These are phyloP conservation scores for Atherinosoma microstoma DNA, from an alignment of 2,797 vertebrate genomes.

Conservation along the genomic window DNA sequence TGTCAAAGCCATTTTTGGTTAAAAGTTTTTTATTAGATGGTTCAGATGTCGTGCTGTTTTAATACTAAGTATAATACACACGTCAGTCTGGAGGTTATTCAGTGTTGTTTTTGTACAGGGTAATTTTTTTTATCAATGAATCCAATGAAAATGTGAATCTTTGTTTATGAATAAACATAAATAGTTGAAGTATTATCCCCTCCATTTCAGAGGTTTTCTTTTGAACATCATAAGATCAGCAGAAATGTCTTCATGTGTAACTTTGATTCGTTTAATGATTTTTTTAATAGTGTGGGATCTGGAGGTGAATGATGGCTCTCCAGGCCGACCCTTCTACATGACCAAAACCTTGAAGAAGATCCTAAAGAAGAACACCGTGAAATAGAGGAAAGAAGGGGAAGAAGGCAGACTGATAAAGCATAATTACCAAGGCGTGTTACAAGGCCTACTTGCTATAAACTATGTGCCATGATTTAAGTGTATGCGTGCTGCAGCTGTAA, in stretches of 20 bases:
- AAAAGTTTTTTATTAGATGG: slow-evolving; percentile 78
- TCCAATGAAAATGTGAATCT: slow-evolving; percentile 75
- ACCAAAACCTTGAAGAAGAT: slow-evolving; percentile 72
- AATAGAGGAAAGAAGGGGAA: slow-evolving; percentile 23
- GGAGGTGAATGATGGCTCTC: slow-evolving; percentile 83
- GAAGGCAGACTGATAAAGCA: slow-evolving; percentile 1
- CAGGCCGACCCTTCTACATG: slow-evolving; percentile 78
- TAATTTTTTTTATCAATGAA: slow-evolving; percentile 73
- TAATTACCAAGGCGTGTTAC: slow-evolving; percentile 20
- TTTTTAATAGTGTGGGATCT: slow-evolving; percentile 81
- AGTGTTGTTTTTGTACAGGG: slow-evolving; percentile 83
- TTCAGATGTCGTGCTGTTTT: slow-evolving; percentile 81
- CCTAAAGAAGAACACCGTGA: slow-evolving; percentile 66
- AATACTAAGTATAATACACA: slow-evolving; percentile 78
- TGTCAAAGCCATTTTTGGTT: slow-evolving; percentile 88
- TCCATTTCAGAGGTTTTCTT: slow-evolving; percentile 35
- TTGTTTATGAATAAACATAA: slow-evolving; percentile 83
- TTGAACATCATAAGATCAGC: neutral
- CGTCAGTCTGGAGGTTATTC: slow-evolving; percentile 77
- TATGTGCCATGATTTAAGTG: slow-evolving; percentile 20
- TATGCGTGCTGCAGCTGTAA: neutral
- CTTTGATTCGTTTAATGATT: neutral
- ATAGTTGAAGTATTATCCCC: slow-evolving; percentile 63
- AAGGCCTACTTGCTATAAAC: slow-evolving; percentile 9
- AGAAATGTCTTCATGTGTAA: neutral